Conservation (phyloP, 92 coral and sea anemone species). For the Palythoa grandis region DNA sequence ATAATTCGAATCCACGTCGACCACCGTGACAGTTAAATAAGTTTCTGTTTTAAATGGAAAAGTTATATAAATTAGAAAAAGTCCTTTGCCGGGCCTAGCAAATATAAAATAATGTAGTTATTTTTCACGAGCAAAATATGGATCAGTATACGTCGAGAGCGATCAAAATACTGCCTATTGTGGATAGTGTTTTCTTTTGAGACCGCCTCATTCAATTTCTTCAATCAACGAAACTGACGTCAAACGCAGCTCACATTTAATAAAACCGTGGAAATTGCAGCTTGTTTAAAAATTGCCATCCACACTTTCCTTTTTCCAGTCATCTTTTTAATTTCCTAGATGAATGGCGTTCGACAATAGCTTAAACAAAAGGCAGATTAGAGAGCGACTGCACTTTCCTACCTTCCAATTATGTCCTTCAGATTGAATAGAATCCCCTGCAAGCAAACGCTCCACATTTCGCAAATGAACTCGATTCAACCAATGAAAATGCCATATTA, state of each 20-base stretch:
- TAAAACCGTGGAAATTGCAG: constrained; percentile 32
- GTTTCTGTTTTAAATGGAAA: neutral
- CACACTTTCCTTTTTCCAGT: constrained; percentile 41
- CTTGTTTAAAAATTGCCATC: constrained; percentile 33
- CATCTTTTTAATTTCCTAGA: constrained; percentile 48
- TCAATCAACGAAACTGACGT: constrained; percentile 9
- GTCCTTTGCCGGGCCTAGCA: neutral
- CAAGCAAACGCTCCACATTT: constrained; percentile 35
- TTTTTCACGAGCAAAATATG: neutral
- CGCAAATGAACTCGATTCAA: constrained; percentile 6
- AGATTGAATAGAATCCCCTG: constrained; percentile 16
- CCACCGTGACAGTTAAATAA: neutral
- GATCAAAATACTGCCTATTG: neutral
- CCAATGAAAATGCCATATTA: constrained; percentile 35
- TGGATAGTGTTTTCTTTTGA: neutral
- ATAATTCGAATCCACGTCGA: neutral
- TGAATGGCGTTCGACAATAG: constrained; percentile 43
- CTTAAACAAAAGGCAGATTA: constrained; percentile 30
- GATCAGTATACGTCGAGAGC: neutral
- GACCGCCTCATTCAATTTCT: neutral
- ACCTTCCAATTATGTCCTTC: constrained; percentile 34
- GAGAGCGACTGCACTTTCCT: constrained; percentile 14
- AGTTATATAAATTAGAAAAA: neutral
- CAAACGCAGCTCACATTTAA: constrained; percentile 1
- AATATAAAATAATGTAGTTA: neutral